Evolutionary conservation across 2,888 invertebrate species (phyloP).

Genomic region (Limnephilus marmoratus): DNA sequence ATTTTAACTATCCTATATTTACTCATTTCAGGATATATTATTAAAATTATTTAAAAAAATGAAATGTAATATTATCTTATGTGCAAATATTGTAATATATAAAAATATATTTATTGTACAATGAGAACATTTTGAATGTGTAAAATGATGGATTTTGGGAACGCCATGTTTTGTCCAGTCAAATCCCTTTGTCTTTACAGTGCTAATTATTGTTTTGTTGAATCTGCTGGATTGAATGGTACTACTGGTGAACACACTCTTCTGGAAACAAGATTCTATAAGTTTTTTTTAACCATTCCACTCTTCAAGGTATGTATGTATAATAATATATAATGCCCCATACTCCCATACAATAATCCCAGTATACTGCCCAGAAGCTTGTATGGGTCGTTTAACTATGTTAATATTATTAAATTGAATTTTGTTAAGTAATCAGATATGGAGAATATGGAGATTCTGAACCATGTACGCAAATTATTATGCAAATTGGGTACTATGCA

Average conservation of each 20-base stretch:
- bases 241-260: not conserved
- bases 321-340: not conserved
- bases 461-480: not conserved
- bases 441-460: not conserved
- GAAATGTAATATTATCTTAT: slow-evolving; percentile 4
- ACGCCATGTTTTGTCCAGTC: not conserved
- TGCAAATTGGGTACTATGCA: not conserved
- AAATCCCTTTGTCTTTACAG: not conserved
- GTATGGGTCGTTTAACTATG: not conserved
- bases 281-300: not conserved
- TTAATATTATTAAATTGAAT: not conserved
- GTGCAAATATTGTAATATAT: not conserved
- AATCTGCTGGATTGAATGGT: not conserved
- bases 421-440: not conserved
- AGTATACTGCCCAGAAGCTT: not conserved
- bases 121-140: not conserved
- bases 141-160: not conserved
- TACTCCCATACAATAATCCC: not conserved
- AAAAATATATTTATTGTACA: not conserved
- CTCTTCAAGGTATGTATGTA: not conserved
- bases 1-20: slow-evolving; percentile 27
- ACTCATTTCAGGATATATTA: slow-evolving; percentile 24
- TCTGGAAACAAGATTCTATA: not conserved
- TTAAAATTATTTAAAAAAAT: slow-evolving; percentile 8
- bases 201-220: not conserved